Base-by-base conservation (phyloP, 2,113 vertebrate genomes). In the Scortum barcoo region DNA sequence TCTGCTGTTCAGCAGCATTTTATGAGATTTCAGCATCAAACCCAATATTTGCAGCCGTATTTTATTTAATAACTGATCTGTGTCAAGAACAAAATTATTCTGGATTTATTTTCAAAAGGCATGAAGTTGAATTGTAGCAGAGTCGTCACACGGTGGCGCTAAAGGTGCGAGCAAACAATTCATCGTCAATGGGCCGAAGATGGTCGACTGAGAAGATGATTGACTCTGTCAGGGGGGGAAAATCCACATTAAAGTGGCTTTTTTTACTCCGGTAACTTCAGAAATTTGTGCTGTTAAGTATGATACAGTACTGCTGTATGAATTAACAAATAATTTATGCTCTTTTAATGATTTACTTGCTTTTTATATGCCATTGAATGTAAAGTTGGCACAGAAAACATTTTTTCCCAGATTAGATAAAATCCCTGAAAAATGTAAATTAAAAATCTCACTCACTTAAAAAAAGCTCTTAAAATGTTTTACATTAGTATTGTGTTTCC, bases 121-220 rank as follows among this genome's bases (percentile, higher is more conserved):
- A 10, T 5, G 14, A 38, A 2, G 13, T 44, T 46, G 12, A 65
- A 26, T 33, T 84, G 28, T 51, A 24, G 46, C 19, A 66, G 0
- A 38, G 17, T 1, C 0, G 62, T 20, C 93, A 85, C 61, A 66
- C 11, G 92, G 63, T 84, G 93, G 88, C 75, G 90, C 83, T 70
- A 83, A 75, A 81, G 46, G 30, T 5, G 56, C 57, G 28, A 26
- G 53, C 12, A 76, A 77, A 46, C 17, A 6, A 6, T 0, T 33
- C 36, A 67, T 4, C 33, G 33, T 75, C 78, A 78, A 74, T 30
- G 28, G 38, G 7, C 17, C 72, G 86, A 80, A 90, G 86, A 84
- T 82, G 3, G 33, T 57, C 6, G 4, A 80, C 28, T 50, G 0
- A 9, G 7, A 71, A 0, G 67, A 88, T 28, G 53, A 30, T 63